Evolutionary conservation across 2,113 vertebrate species (phyloP), one percentile per base, ranked within the genome.

Genomic region (Platichthys stellatus): DNA sequence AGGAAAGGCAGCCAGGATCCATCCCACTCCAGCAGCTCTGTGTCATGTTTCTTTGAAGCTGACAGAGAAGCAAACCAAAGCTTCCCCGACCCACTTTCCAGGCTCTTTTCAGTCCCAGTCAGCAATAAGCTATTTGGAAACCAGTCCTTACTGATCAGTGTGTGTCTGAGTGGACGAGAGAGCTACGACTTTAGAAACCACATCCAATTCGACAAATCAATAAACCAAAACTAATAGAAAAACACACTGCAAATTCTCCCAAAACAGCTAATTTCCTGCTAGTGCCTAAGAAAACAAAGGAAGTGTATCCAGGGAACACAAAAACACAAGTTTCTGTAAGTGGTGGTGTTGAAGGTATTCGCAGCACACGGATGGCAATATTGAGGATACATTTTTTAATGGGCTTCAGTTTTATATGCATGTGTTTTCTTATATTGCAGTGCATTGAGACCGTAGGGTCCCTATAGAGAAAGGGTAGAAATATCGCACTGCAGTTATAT

Each of bases 21-120:
- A 74, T 62, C 59, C 35, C 47, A 75, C 43, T 75, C 23, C 69
- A 79, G 53, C 65, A 82, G 54, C 69, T 66, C 54, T 71, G 15
- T 72, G 38, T 83, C 31, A 63, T 38, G 47, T 23, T n/a, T 69
- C 56, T 38, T 56, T 57, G n/a, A 79, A 71, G 31, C 63, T 77
- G 47, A 72, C 47, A 66, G 76, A 73, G 31, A 72, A 68, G 15
- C 35, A 71, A 74, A 83, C 23, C 53, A 68, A 31, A 51, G 7
- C 15, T 31, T 35, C 57, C 58, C 35, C 43, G 38, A 17, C 51
- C 20, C 51, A n/a, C 15, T 61, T 56, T 21, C 31, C 21, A 12
- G 45, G 47, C 72, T 61, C 47, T 14, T 17, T 59, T 8, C 3
- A 24, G 13, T 61, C 20, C 51, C 35, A 54, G n/a, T 70, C 15